These are phyloP conservation scores for Psittacula echo DNA, from an alignment of 2,797 vertebrate species.

Conservation along the genomic window DNA sequence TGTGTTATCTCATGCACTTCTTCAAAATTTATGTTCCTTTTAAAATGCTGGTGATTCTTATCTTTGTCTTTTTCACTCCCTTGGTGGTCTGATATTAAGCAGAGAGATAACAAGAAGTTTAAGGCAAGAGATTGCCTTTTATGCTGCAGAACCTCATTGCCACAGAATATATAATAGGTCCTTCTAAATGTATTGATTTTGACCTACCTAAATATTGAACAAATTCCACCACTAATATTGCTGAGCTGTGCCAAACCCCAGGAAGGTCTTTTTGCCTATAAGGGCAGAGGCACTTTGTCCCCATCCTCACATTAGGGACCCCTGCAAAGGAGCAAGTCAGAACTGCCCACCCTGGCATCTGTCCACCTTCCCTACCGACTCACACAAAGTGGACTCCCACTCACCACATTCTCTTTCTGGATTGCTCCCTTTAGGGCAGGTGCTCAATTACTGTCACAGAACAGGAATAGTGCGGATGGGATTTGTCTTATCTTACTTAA, in stretches of 20 bases:
- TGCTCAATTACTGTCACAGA: not conserved
- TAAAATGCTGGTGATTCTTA: not conserved
- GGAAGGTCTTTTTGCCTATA: not conserved
- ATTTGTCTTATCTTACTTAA: not conserved
- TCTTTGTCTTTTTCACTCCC: not conserved
- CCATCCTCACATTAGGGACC: fast-evolving
- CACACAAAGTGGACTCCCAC: fast-evolving
- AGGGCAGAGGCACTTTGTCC: not conserved
- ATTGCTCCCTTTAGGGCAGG: not conserved
- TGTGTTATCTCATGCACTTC: not conserved
- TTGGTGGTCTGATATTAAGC: not conserved
- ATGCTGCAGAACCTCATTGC: not conserved
- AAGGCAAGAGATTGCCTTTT: not conserved
- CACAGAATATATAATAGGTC: not conserved
- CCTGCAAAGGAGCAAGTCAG: fast-evolving
- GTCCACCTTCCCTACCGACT: fast-evolving
- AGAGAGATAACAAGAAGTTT: not conserved
- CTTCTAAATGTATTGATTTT: not conserved
- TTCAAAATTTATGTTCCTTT: not conserved
- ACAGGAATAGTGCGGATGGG: not conserved
- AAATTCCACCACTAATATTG: fast-evolving
- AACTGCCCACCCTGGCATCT: not conserved
- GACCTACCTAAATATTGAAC: not conserved
- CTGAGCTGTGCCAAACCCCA: not conserved
- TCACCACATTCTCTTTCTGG: fast-evolving